These are phyloP conservation scores for Dicrurus megarhynchus DNA, from an alignment of 2,113 vertebrate species.

Conservation along the genomic window DNA sequence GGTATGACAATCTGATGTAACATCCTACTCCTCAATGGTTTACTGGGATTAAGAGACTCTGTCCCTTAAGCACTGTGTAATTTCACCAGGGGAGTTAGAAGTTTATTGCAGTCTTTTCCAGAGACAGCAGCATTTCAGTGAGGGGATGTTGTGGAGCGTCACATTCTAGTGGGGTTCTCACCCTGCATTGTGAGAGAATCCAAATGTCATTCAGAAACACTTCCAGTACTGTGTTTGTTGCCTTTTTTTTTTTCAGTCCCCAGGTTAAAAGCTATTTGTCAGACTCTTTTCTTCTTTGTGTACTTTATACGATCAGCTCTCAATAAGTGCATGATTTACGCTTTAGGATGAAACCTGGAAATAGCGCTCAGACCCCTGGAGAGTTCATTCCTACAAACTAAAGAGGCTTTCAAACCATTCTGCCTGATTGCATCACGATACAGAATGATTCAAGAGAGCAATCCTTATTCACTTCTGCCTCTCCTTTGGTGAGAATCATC, in stretches of 20 bases:
- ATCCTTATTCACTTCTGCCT: background rate
- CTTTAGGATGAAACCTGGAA: conserved; percentile 20
- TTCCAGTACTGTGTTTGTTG: background rate
- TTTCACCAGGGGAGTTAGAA: background rate
- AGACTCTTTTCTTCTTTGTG: background rate
- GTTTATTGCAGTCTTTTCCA: background rate
- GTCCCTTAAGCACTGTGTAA: background rate
- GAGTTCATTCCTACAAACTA: background rate
- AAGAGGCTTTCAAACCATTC: conserved; percentile 30
- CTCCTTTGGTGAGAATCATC: background rate
- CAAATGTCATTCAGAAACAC: background rate
- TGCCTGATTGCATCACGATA: background rate
- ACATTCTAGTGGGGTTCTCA: background rate
- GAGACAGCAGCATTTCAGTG: background rate
- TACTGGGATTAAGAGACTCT: background rate
- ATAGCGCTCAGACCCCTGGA: conserved; percentile 7
- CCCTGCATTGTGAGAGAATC: background rate
- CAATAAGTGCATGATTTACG: conserved; percentile 10
- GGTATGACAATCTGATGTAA: background rate
- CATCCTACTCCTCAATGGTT: background rate
- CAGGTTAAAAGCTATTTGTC: conserved; percentile 22
- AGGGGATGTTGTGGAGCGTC: background rate
- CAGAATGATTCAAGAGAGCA: background rate
- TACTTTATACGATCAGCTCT: background rate
- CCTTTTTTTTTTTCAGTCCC: background rate